Conservation (phyloP, 2,888 invertebrate genomes). For the Thymelicus lineola region DNA sequence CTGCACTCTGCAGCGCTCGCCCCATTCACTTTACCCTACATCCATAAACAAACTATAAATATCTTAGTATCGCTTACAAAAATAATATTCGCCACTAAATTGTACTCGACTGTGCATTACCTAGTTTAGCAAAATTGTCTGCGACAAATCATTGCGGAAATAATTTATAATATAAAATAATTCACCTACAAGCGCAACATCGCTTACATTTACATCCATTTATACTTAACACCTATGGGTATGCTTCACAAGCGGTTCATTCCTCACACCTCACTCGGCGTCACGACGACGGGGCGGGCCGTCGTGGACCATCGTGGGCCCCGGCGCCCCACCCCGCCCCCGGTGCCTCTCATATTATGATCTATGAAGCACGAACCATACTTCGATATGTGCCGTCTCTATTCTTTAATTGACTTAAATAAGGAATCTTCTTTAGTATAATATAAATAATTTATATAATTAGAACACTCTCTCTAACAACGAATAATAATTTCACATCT, state of each 20-base stretch:
- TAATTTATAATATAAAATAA: slow-evolving; percentile 37
- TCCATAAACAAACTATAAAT: slow-evolving; percentile 41
- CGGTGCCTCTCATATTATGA: slow-evolving; percentile 28
- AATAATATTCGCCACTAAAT: slow-evolving; percentile 43
- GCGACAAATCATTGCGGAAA: slow-evolving; percentile 12
- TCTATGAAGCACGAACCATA: slow-evolving; percentile 59
- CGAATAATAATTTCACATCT: slow-evolving; percentile 65
- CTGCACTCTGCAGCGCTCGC: background rate
- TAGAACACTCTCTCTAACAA: slow-evolving; percentile 56
- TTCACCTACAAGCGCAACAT: slow-evolving; percentile 3
- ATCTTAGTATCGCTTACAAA: slow-evolving; percentile 41
- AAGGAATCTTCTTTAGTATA: slow-evolving; percentile 77
- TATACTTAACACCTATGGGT: slow-evolving; percentile 23
- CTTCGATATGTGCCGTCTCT: slow-evolving; percentile 54
- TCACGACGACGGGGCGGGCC: too few relatives aligned
- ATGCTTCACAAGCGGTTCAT: slow-evolving; percentile 40
- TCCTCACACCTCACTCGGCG: background rate
- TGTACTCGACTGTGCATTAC: slow-evolving; percentile 37
- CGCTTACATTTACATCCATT: slow-evolving; percentile 1
- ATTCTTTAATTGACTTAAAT: slow-evolving; percentile 83
- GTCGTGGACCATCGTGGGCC: too few relatives aligned
- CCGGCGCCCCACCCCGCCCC: background rate
- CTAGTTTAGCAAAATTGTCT: slow-evolving; percentile 21
- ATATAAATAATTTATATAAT: slow-evolving; percentile 58
- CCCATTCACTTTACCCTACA: slow-evolving; percentile 18